These are phyloP conservation scores for Ophioderma brevispina DNA, from an alignment of 35 echinoderm and acorn worm species.

Conservation along the genomic window DNA sequence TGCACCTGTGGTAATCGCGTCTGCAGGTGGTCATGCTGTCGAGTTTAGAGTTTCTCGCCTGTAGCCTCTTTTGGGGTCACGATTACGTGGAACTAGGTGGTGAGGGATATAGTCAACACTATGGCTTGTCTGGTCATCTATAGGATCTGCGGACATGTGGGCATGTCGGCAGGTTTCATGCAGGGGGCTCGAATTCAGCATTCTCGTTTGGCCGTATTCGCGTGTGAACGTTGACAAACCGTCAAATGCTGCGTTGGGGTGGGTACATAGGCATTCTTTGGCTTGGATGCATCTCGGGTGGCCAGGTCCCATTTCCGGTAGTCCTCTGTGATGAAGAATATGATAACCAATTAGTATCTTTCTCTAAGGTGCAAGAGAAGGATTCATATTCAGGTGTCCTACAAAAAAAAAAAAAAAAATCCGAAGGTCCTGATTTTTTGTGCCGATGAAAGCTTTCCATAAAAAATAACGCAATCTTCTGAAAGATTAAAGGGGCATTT, in stretches of 20 bases:
- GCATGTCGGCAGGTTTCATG: too few relatives aligned
- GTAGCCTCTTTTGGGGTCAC: slow-evolving; percentile 56
- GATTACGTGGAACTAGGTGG: slow-evolving; percentile 64
- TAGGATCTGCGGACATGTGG: slow-evolving; percentile 60
- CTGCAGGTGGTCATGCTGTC: slow-evolving; percentile 85
- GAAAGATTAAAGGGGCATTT: too few relatives aligned
- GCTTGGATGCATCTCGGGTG: slow-evolving; percentile 55
- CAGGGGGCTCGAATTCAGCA: slow-evolving; percentile 71
- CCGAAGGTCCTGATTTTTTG: too few relatives aligned
- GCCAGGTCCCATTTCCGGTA: slow-evolving; percentile 92
- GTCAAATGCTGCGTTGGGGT: slow-evolving; percentile 87
- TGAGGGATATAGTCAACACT: slow-evolving; percentile 82
- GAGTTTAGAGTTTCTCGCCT: slow-evolving; percentile 76
- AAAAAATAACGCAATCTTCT: too few relatives aligned
- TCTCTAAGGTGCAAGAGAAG: too few relatives aligned
- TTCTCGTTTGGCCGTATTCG: slow-evolving; percentile 83
- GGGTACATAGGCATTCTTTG: slow-evolving; percentile 68
- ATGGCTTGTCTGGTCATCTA: slow-evolving; percentile 93
- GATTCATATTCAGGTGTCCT: too few relatives aligned
- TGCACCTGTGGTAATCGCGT: slow-evolving; percentile 72
- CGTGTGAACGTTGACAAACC: slow-evolving; percentile 89
- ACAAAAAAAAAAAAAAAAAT: too few relatives aligned
- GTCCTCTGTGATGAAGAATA: slow-evolving; percentile 69
- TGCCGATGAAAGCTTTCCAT: too few relatives aligned
- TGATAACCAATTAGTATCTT: too few relatives aligned